A percentile compares a stretch with the other conserved stretches of the same genome.
phyloP scores from a whole-genome alignment of 2,888 invertebrate species.

The Eristalis pertinax region DNA sequence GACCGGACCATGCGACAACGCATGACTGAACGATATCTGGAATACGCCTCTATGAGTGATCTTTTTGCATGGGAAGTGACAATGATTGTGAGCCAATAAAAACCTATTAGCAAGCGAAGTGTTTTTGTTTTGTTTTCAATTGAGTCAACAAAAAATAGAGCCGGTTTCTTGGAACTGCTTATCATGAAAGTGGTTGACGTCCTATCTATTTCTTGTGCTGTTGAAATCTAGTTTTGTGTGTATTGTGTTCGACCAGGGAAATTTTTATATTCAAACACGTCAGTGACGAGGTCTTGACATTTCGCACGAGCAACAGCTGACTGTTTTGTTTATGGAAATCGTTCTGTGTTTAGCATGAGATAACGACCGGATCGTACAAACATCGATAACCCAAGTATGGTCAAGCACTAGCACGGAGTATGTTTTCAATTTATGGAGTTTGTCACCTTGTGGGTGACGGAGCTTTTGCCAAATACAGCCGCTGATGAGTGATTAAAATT shows the following conservation, averaged over 20 bases:
- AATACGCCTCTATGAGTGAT: background rate
- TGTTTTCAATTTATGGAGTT: background rate
- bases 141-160: background rate
- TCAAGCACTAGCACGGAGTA: background rate
- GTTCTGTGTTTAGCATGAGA: background rate
- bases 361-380: background rate
- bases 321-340: background rate
- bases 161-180: background rate
- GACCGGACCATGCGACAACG: slow-evolving; percentile 74
- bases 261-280: background rate
- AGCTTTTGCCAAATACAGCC: background rate
- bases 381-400: background rate
- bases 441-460: background rate
- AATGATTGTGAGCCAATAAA: slow-evolving; percentile 19
- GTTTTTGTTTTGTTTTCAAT: background rate
- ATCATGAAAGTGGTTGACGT: no score
- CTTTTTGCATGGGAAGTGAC: slow-evolving; percentile 14
- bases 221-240: background rate
- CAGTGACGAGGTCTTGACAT: background rate
- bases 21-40: slow-evolving; percentile 5
- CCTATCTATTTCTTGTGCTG: no score
- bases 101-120: slow-evolving; percentile 1
- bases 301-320: background rate
- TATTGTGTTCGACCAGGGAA: no score
- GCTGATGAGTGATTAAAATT: background rate